Evolutionary conservation across 1,140 invertebrate genomes (phyloP).

Genomic region (Gryon sp.): DNA sequence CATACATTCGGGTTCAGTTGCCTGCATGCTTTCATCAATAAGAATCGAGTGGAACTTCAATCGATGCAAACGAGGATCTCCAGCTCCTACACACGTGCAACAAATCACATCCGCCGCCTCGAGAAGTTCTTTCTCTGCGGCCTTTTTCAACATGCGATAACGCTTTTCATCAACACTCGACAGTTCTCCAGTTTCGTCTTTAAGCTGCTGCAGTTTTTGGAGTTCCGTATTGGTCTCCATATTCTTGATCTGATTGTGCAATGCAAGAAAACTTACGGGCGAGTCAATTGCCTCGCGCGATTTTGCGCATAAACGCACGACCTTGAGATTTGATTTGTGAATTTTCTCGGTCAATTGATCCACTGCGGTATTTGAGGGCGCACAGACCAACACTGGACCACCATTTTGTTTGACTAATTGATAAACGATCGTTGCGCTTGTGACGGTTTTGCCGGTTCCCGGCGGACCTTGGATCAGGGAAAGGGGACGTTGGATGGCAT

Average conservation of each 20-base stretch:
- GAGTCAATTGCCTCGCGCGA: constrained; percentile 99
- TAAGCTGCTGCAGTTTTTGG: constrained; percentile 96
- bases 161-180: constrained; percentile 96
- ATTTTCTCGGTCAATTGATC: constrained; percentile 99
- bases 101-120: constrained; percentile 99
- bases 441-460: constrained; percentile 99
- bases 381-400: constrained; percentile 97
- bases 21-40: constrained; percentile 98
- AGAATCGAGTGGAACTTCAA: constrained; percentile 98
- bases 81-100: constrained; percentile 99
- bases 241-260: constrained; percentile 98
- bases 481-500: constrained; percentile 97
- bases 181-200: constrained; percentile 98
- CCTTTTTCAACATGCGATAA: constrained; percentile 92
- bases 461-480: constrained; percentile 97
- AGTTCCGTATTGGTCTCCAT: constrained; percentile 94
- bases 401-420: constrained; percentile 97
- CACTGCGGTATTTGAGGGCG: constrained; percentile 99
- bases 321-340: constrained; percentile 97
- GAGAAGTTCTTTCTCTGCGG: constrained; percentile 94
- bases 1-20: constrained; percentile 99
- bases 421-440: constrained; percentile 99
- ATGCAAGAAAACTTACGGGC: constrained; percentile 96
- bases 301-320: constrained; percentile 98
- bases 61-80: constrained; percentile 93